Evolutionary conservation across 2,113 vertebrate genomes (phyloP), one percentile per base, ranked within the genome.

Genomic region (Melanerpes formicivorus): DNA sequence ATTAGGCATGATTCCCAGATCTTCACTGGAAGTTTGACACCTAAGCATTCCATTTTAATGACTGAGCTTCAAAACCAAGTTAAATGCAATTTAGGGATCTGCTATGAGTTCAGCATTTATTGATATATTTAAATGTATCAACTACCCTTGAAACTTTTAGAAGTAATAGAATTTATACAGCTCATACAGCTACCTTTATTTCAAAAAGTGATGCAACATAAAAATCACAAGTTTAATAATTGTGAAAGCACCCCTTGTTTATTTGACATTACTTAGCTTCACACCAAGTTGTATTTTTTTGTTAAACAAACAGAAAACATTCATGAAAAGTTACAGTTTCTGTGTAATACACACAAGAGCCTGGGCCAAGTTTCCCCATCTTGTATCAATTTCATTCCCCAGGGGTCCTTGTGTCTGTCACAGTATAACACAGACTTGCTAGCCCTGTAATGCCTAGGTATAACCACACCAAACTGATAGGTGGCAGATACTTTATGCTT

Each of bases 271-370:
- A 55, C 16, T 56, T 55, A 18, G 22, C 11, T 29, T 17, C 3
- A 17, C 2, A 1, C 7, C 6, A 52, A 21, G 3, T 27, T 19
- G 34, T 2, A 6, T 3, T 50, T 59, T 16, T 11, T 5, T 44
- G 14, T 30, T 73, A 54, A 42, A 14, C 8, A 4, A 75, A 54
- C 10, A 8, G 5, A 52, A 4, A 56, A 19, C 6, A 30, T 10
- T 34, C 23, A 15, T 1, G 3, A 26, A 14, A 74, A 32, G 0
- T 5, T 48, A 25, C 7, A 37, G 8, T 8, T 70, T 3, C 1
- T 10, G 12, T 8, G 4, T 5, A 40, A 65, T 0, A 0, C 0
- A 1, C 11, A 2, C 2, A 65, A 32, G 9, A 58, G 2, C 27
- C 19, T 72, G 3, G 27, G 10, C 12, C 30, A 18, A 8, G 9